phyloP scores from a whole-genome alignment of 2,113 vertebrate genomes.

The Myiozetetes cayanensis region DNA sequence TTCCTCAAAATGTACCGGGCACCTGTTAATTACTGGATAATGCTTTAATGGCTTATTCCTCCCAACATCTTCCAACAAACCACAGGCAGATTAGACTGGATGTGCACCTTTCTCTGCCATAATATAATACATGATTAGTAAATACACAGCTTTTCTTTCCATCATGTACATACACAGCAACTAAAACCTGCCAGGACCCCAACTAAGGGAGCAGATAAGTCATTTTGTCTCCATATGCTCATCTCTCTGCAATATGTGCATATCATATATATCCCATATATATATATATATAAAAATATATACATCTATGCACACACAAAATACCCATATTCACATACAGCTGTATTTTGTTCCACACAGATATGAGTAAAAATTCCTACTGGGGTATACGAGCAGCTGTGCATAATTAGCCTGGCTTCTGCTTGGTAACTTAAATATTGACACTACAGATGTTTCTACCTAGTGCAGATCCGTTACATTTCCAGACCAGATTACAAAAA shows the following conservation, averaged over 20 bases:
- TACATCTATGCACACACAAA: not conserved
- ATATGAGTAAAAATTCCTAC: not conserved
- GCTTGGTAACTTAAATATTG: not conserved
- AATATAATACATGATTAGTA: not conserved
- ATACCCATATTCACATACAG: not conserved
- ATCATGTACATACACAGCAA: not conserved
- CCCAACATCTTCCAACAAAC: not conserved
- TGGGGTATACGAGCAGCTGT: not conserved
- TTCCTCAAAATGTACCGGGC: not conserved
- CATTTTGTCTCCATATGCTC: not conserved
- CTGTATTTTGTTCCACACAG: not conserved
- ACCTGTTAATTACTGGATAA: not conserved
- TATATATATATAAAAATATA: not conserved
- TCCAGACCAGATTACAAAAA: not conserved
- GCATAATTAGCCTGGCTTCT: slow-evolving; percentile 12
- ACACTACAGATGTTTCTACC: slow-evolving; percentile 1
- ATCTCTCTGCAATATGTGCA: not conserved
- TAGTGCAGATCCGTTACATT: not conserved
- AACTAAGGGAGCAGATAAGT: not conserved
- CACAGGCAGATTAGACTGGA: not conserved
- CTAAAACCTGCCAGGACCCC: not conserved
- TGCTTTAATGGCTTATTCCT: not conserved
- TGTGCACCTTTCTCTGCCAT: not conserved
- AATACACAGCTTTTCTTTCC: not conserved
- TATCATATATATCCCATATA: not conserved